Conservation (phyloP, 2,113 vertebrate genomes). For the Sapayoa aenigma region DNA sequence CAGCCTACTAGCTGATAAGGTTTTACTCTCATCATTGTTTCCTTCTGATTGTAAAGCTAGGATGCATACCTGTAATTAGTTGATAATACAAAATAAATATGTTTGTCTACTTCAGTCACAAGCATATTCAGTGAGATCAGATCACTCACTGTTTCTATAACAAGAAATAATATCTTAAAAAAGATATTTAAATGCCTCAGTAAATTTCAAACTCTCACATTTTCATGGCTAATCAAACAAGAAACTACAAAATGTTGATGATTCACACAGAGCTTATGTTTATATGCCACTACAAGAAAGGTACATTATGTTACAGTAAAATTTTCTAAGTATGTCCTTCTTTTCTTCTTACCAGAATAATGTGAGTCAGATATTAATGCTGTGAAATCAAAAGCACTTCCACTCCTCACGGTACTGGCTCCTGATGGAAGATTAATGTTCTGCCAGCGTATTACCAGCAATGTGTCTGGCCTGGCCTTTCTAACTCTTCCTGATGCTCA, state of each 20-base stretch:
- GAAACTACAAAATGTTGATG: background rate
- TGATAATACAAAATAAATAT: background rate
- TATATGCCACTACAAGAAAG: background rate
- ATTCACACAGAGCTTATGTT: background rate
- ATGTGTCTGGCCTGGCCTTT: background rate
- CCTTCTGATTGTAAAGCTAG: background rate
- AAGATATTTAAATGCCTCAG: background rate
- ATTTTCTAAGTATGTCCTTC: background rate
- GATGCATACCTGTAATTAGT: background rate
- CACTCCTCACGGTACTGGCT: background rate
- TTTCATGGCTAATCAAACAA: background rate
- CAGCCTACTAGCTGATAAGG: background rate
- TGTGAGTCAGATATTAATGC: background rate
- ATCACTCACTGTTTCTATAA: background rate
- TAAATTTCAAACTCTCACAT: background rate
- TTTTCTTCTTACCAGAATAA: background rate
- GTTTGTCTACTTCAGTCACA: background rate
- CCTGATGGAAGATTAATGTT: background rate
- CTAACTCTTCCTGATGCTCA: background rate
- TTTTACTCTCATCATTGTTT: background rate
- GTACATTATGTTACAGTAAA: background rate
- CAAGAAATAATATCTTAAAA: background rate
- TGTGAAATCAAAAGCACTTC: background rate
- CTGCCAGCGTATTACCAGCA: background rate
- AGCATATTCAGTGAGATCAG: background rate